These are phyloP conservation scores for Synergus itoensis DNA, from an alignment of 2,888 invertebrate genomes.

Conservation along the genomic window DNA sequence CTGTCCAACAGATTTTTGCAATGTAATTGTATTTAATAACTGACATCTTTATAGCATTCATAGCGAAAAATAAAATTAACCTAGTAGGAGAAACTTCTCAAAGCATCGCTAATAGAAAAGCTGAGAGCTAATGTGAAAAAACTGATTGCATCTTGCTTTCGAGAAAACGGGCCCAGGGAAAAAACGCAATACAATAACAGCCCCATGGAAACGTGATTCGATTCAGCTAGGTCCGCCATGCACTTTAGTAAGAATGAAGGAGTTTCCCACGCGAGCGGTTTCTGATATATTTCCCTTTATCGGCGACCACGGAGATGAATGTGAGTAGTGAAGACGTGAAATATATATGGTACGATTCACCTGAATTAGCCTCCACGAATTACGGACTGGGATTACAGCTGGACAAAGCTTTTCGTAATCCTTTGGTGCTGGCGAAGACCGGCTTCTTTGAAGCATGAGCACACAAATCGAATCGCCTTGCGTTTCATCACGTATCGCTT, in stretches of 20 bases:
- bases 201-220: constrained; percentile 9
- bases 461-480: constrained; percentile 75
- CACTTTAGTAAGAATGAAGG: constrained; percentile 48
- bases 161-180: neutral
- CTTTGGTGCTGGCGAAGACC: constrained; percentile 60
- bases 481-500: constrained; percentile 74
- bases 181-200: constrained; percentile 24
- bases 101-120: neutral
- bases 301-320: constrained; percentile 49
- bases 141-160: constrained; percentile 16
- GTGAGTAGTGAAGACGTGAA: constrained; percentile 53
- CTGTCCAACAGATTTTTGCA: too few relatives aligned
- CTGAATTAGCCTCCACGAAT: constrained; percentile 59
- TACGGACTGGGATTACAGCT: constrained; percentile 56
- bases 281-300: constrained; percentile 54
- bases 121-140: neutral
- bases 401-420: constrained; percentile 59
- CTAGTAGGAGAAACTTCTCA: neutral
- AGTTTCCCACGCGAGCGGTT: constrained; percentile 57
- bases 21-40: too few relatives aligned
- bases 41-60: too few relatives aligned
- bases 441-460: constrained; percentile 74
- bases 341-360: constrained; percentile 50
- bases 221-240: constrained; percentile 43
- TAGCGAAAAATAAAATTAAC: too few relatives aligned